A percentile compares a stretch with the other conserved stretches of the same genome.
Conservation (phyloP, 92 coral and sea anemone species). For the Epizoanthus ramosus region DNA sequence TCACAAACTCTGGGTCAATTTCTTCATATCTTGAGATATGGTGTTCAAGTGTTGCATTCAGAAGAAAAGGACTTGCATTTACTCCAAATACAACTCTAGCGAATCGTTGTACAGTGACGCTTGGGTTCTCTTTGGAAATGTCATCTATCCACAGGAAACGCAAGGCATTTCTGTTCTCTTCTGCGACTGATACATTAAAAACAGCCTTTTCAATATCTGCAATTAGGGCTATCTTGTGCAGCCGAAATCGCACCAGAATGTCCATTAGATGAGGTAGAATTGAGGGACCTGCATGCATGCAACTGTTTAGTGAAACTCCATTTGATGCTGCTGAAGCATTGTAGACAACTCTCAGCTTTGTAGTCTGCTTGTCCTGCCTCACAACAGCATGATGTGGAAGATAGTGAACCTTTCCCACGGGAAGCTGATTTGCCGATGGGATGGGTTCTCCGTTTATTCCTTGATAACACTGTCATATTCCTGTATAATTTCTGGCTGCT, state of each 20-base stretch:
- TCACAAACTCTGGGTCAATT: constrained; percentile 7
- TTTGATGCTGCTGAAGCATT: constrained; percentile 31
- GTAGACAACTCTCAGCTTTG: constrained; percentile 6
- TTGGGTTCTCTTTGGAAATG: constrained; percentile 19
- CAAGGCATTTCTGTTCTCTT: constrained; percentile 14
- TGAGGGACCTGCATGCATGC: constrained; percentile 26
- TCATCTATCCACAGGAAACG: constrained; percentile 17
- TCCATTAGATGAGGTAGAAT: constrained; percentile 20
- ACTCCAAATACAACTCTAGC: constrained; percentile 31
- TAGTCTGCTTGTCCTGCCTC: constrained; percentile 11
- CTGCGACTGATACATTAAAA: constrained; percentile 3
- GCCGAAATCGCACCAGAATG: constrained; percentile 34
- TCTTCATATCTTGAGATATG: constrained; percentile 5
- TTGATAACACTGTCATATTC: constrained; percentile 25
- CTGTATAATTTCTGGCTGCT: background rate
- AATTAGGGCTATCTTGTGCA: constrained; percentile 27
- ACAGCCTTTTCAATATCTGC: constrained; percentile 14
- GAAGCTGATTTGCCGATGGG: constrained; percentile 7
- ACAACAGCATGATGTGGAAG: constrained; percentile 24
- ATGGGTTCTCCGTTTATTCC: constrained; percentile 20
- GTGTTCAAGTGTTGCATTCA: constrained; percentile 19
- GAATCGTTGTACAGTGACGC: constrained; percentile 6
- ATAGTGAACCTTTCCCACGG: constrained; percentile 10
- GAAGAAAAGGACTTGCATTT: constrained; percentile 12
- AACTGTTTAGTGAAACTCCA: constrained; percentile 18